Conservation (phyloP, 2,113 vertebrate species). For the Phaetusa simplex region DNA sequence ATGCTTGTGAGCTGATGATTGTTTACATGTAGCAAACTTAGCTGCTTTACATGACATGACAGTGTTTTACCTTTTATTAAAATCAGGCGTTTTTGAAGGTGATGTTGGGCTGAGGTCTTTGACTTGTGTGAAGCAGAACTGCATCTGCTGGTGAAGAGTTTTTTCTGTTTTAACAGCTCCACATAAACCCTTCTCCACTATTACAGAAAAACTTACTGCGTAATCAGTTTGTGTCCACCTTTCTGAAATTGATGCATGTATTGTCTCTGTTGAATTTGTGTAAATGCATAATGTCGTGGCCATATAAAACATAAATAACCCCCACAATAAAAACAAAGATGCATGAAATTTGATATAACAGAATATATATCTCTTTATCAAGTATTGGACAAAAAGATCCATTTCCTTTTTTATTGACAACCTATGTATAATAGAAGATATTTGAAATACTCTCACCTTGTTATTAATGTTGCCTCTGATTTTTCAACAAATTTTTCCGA, state of each 20-base stretch:
- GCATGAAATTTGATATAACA: neutral
- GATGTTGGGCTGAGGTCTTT: neutral
- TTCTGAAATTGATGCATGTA: neutral
- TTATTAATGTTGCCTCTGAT: neutral
- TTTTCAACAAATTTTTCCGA: neutral
- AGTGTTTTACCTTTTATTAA: neutral
- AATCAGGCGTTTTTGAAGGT: neutral
- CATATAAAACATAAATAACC: neutral
- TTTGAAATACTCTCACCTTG: neutral
- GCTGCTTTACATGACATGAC: neutral
- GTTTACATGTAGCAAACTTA: neutral
- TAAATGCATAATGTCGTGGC: neutral
- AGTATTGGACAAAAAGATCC: neutral
- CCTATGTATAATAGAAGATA: neutral
- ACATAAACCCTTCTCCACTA: neutral
- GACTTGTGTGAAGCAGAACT: neutral
- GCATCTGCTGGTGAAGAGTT: neutral
- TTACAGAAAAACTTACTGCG: neutral
- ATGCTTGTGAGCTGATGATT: neutral
- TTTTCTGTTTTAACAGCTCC: neutral
- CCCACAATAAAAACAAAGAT: neutral
- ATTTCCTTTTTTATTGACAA: neutral
- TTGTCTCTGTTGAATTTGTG: neutral
- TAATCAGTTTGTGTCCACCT: neutral
- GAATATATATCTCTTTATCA: neutral